phyloP scores from a whole-genome alignment of 2,113 vertebrate genomes.

The Boleophthalmus pectinirostris region DNA sequence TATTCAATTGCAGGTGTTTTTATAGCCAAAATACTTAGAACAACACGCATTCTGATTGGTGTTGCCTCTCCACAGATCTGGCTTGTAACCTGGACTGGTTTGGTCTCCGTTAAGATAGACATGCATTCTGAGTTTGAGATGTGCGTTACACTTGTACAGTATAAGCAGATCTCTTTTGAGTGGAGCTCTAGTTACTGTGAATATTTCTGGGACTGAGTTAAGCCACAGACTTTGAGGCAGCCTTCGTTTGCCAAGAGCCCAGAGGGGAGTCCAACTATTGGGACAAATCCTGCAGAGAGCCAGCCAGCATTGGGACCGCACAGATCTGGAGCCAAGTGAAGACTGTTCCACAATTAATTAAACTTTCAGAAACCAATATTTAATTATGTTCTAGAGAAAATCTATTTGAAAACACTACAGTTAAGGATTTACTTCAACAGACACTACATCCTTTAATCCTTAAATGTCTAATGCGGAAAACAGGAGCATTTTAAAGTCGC shows the following conservation, averaged over 20 bases:
- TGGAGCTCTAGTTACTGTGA: background rate
- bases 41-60: no score
- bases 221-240: background rate
- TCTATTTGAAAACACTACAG: background rate
- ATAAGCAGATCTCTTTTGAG: background rate
- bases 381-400: background rate
- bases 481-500: no score
- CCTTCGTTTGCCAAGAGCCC: background rate
- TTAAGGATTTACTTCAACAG: background rate
- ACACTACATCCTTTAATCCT: no score
- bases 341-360: background rate
- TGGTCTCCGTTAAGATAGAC: no score
- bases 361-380: background rate
- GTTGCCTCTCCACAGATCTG: no score
- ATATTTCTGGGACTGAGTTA: background rate
- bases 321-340: background rate
- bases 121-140: background rate
- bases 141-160: background rate
- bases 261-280: constrained; percentile 5
- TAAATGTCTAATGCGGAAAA: no score
- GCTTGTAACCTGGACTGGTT: no score
- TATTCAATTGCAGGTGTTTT: no score
- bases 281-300: constrained; percentile 1
- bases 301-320: background rate
- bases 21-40: no score